Evolutionary conservation across 92 coral and sea anemone species (phyloP), one percentile per base, ranked within the genome.

Genomic region (Porites divaricata): DNA sequence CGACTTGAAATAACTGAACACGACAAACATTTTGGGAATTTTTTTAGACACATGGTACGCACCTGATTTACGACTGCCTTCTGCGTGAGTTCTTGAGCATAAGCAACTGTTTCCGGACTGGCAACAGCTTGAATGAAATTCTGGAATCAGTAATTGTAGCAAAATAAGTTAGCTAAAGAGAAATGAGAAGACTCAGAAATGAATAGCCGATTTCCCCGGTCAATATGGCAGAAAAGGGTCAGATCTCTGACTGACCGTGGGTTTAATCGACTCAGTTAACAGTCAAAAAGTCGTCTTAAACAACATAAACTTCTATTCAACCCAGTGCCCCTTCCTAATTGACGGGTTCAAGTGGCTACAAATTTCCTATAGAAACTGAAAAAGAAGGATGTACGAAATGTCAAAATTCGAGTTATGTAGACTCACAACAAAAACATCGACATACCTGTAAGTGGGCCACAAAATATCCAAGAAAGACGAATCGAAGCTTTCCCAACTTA

Each of bases 11-110:
- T 2, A 54, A 15, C 12, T 15, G 59, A 54, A 54, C 59, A 54
- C 14, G 13, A 54, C 12, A 54, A 54, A 35, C 45, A 35, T 35
- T 35, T 35, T 35, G 45, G 45, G 45, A 35, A 35, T 35, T 35
- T 35, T 54, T 15, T 12, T 12, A 13, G 12, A 53, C 58, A 53
- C 13, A 3, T 8, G 2, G 4, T 8, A 45, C 79, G 70, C 57
- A 97, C 99, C 99, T 95, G 93, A 21, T 91, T 80, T 83, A 92
- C 89, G 61, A 97, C 78, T 17, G 89, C 96, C 63, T 95, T 87
- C 65, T 89, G 95, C 2, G 99, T 95, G 48, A 97, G 74, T 35
- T 92, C 90, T 41, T 93, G 96, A 1, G 98, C 95, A 76, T 93
- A 92, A 21, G 97, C 87, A 14, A 94, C 93, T 2, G 98, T 94